Conservation (phyloP, 2,113 vertebrate genomes). For the Petromus typicus region DNA sequence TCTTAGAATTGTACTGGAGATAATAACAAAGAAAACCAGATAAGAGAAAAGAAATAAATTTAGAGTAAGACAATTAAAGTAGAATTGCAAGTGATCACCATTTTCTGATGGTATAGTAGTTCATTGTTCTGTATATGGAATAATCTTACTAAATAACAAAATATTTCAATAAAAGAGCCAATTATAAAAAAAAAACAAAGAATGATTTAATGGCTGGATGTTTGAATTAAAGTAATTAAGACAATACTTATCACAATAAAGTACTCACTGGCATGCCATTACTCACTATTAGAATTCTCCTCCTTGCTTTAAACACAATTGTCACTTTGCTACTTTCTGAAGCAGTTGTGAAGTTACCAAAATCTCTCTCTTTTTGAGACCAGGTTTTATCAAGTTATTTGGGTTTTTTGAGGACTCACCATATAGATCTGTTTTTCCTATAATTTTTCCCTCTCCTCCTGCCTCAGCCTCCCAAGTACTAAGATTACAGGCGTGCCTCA, state of each 20-base stretch:
- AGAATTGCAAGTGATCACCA: background rate
- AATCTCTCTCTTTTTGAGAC: background rate
- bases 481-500: background rate
- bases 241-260: background rate
- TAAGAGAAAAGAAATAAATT: background rate
- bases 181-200: background rate
- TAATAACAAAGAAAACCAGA: background rate
- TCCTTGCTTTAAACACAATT: background rate
- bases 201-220: background rate
- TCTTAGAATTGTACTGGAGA: background rate
- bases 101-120: background rate
- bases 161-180: background rate
- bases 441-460: background rate
- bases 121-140: background rate
- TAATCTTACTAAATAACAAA: constrained; percentile 1
- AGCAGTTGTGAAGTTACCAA: background rate
- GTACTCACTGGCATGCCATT: background rate
- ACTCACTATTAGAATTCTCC: background rate
- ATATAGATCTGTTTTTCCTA: background rate
- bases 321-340: background rate
- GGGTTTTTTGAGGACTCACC: too few species aligned
- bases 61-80: background rate
- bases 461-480: background rate
- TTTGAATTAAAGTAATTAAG: background rate
- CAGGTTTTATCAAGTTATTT: background rate